phyloP scores from a whole-genome alignment of 2,113 vertebrate species.

The Murina feae region DNA sequence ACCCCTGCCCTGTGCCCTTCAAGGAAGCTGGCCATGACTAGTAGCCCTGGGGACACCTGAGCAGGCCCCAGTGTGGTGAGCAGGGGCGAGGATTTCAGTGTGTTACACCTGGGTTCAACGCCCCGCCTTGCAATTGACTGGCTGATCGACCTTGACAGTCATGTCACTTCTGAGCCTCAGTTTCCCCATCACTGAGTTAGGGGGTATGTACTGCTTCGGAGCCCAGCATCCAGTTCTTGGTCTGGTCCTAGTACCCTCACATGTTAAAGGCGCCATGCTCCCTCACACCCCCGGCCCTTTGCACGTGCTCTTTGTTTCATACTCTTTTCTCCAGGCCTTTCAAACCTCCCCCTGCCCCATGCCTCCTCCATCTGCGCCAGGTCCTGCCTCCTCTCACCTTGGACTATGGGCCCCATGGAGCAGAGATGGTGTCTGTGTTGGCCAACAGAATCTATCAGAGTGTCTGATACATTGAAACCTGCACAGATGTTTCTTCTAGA shows the following conservation, averaged over 20 bases:
- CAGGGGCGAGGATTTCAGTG: background rate
- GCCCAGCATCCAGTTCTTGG: rapidly evolving
- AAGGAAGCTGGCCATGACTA: background rate
- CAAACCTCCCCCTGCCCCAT: rapidly evolving
- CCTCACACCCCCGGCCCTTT: background rate
- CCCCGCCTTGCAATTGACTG: background rate
- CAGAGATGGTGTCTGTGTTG: background rate
- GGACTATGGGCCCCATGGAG: background rate
- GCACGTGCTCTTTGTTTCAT: background rate
- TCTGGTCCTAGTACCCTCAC: too few species aligned
- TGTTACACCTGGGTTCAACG: background rate
- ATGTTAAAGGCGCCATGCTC: background rate
- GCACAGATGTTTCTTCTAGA: background rate
- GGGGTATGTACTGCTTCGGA: background rate
- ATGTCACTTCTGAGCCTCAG: background rate
- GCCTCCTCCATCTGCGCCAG: too few species aligned
- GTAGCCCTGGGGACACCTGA: too few species aligned
- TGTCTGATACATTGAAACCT: background rate
- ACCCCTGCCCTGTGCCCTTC: background rate
- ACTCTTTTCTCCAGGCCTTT: background rate
- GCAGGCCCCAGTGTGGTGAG: rapidly evolving
- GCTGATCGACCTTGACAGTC: background rate
- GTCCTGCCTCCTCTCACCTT: background rate
- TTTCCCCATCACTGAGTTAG: background rate
- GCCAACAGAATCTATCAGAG: background rate